Conservation (phyloP, 2,797 vertebrate genomes). For the Emydoidea blandingii region DNA sequence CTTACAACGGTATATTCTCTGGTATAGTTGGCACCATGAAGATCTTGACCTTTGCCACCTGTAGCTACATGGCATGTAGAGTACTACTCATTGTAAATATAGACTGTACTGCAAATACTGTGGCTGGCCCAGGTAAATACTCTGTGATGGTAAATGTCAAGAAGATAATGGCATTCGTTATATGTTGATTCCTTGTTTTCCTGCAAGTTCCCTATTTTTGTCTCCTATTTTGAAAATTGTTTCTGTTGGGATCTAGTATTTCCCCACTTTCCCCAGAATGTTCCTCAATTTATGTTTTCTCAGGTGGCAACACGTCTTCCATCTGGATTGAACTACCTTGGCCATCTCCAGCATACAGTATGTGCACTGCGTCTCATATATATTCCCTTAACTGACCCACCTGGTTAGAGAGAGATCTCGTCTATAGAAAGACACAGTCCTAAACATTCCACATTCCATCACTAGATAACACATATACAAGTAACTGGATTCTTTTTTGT, state of each 20-base stretch:
- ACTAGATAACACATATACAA: neutral
- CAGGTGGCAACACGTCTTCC: conserved; percentile 58
- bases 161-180: neutral
- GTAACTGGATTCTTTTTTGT: neutral
- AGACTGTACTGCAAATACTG: neutral
- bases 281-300: conserved; percentile 70
- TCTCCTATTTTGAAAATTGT: neutral
- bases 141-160: neutral
- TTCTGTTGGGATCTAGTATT: conserved; percentile 29
- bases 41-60: neutral
- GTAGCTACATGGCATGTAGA: rapidly evolving
- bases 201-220: neutral
- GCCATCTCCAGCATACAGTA: conserved; percentile 52
- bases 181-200: neutral
- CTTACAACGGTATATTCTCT: neutral
- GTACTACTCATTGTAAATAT: neutral
- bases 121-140: neutral
- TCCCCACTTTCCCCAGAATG: conserved; percentile 55
- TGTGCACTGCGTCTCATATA: conserved; percentile 28
- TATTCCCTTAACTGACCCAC: conserved; percentile 25
- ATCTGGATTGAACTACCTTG: conserved; percentile 62
- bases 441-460: conserved; percentile 19
- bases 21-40: neutral
- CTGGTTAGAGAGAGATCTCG: conserved; percentile 5
- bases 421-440: neutral